These are phyloP conservation scores for Micropoecilia bifurca DNA, from an alignment of 2,797 vertebrate species.

Conservation along the genomic window DNA sequence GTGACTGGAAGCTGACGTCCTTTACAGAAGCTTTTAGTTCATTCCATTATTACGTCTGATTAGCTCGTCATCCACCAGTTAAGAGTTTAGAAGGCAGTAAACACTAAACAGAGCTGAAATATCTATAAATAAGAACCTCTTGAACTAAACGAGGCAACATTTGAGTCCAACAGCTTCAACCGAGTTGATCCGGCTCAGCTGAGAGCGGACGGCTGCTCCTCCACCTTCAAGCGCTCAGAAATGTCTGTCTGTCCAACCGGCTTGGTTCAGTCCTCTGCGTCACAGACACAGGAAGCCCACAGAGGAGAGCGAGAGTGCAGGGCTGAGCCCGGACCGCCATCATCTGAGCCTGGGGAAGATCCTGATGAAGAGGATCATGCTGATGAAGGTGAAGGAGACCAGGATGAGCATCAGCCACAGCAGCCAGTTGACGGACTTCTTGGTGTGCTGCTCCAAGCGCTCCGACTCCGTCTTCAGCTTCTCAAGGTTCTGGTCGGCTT, in stretches of 20 bases:
- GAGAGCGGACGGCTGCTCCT: neutral
- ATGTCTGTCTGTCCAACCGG: conserved; percentile 18
- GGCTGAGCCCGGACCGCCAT: conserved; percentile 41
- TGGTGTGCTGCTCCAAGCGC: conserved; percentile 93
- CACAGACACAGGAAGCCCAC: neutral
- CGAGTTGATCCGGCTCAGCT: neutral
- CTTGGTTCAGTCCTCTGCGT: conserved; percentile 29
- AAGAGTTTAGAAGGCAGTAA: neutral
- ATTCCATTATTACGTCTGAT: neutral
- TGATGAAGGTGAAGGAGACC: conserved; percentile 96
- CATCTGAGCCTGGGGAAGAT: conserved; percentile 93
- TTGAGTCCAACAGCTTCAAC: neutral
- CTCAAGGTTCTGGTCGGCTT: conserved; percentile 95
- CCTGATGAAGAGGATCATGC: conserved; percentile 97
- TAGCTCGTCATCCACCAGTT: neutral
- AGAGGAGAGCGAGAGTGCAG: conserved; percentile 35
- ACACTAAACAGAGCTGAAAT: neutral
- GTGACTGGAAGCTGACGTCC: neutral
- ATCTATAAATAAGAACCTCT: neutral
- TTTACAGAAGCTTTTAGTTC: neutral
- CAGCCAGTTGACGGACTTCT: conserved; percentile 98
- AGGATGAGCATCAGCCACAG: conserved; percentile 95
- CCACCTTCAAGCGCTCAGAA: conserved; percentile 39
- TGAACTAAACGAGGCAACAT: neutral
- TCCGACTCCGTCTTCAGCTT: conserved; percentile 96